Conservation (phyloP, 2,797 vertebrate genomes). For the Arctocebus calabarensis region DNA sequence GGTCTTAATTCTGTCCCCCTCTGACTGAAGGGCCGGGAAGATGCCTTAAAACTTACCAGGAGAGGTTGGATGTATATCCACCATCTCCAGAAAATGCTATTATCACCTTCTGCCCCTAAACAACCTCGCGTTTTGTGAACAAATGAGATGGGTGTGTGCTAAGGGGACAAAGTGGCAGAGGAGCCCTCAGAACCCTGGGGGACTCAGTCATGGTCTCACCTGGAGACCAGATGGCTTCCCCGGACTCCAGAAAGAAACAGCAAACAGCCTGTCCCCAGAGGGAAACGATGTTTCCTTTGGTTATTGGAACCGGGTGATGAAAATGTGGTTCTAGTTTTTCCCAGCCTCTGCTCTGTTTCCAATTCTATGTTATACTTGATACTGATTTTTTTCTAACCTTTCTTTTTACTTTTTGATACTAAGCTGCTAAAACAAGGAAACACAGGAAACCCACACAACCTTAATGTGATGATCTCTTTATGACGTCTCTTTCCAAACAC, state of each 20-base stretch:
- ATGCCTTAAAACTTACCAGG: not conserved
- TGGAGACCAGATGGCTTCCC: not conserved
- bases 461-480: not conserved
- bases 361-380: not conserved
- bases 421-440: not conserved
- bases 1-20: not conserved
- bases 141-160: not conserved
- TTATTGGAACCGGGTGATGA: not conserved
- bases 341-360: not conserved
- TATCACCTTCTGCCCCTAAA: not conserved
- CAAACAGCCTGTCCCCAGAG: not conserved
- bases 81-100: not conserved
- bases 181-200: rapidly evolving
- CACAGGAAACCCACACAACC: not conserved
- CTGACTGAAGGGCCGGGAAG: not conserved
- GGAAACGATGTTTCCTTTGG: not conserved
- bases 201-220: not conserved
- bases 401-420: not conserved
- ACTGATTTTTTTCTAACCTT: not conserved
- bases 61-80: not conserved
- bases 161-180: not conserved
- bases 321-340: constrained; percentile 32
- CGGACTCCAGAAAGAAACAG: not conserved
- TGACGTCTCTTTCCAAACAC: not conserved
- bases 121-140: not conserved